Conservation (phyloP, 2,888 invertebrate genomes). For the Zootermopsis nevadensis region DNA sequence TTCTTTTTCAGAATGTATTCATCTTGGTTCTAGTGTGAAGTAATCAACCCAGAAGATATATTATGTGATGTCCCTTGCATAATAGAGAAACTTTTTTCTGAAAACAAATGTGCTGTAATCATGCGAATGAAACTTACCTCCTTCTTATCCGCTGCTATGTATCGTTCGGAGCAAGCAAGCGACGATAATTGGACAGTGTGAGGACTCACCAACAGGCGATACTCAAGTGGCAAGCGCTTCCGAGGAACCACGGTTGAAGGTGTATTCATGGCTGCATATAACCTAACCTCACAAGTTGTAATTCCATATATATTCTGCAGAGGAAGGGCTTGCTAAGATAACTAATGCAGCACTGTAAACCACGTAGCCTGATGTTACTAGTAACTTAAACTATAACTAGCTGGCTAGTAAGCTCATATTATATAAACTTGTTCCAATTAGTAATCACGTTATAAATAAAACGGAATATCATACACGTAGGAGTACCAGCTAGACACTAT, state of each 20-base stretch:
- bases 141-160: too few relatives aligned
- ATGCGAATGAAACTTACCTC: too few relatives aligned
- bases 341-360: neutral
- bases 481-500: neutral
- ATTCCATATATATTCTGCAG: neutral
- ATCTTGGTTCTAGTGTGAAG: too few relatives aligned
- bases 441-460: constrained; percentile 6
- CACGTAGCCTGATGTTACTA: neutral
- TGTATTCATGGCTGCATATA: constrained; percentile 1
- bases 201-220: neutral
- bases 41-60: too few relatives aligned
- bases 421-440: neutral
- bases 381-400: neutral
- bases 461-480: neutral
- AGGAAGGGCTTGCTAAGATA: neutral
- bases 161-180: neutral
- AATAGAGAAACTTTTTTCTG: too few relatives aligned
- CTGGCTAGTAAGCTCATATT: neutral
- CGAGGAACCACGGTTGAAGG: neutral
- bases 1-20: too few relatives aligned
- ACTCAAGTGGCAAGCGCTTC: neutral
- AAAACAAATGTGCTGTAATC: too few relatives aligned
- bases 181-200: neutral
- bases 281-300: neutral
- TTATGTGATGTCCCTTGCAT: too few relatives aligned